Evolutionary conservation across 1,140 invertebrate genomes (phyloP), one percentile per base, ranked within the genome.

Genomic region (Dufourea novaeangliae): DNA sequence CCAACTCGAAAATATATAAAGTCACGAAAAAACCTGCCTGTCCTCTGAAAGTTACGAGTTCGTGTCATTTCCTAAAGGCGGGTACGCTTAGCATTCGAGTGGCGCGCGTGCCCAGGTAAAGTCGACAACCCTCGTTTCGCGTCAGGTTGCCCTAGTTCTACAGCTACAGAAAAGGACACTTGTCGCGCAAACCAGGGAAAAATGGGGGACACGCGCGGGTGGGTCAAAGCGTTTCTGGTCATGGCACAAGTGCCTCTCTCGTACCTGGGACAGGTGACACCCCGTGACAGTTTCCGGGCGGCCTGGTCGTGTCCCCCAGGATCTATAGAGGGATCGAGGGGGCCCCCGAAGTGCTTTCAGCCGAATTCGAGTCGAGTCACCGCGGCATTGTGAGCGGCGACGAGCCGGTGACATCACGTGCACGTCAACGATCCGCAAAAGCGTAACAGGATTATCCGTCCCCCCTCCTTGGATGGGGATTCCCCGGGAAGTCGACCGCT

Each of bases 391-490:
- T 34, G 22, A 61, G 22, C 39, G 46, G 0, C 41, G 41, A 17
- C 34, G 66, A 54, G 14, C 14, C 63, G 69, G 80, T 86, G 85
- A 86, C 85, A 86, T 84, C 84, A 70, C 37, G 76, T 62, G 70
- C 64, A 67, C 76, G 73, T 86, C 84, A 76, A 78, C 68, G 78
- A 80, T 86, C 69, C 78, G 72, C 79, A 84, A 86, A 81, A 77
- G 59, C 81, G 69, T 86, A 86, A 86, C 71, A 74, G 85, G 84
- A 86, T 86, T 86, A 86, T 78, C 78, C 66, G n/a, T n/a, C n/a
- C n/a, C n/a, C n/a, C n/a, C n/a, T n/a, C n/a, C n/a, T n/a, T 6
- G 14, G 44, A 17, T 0, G 64, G 68, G 57, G 46, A 74, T 41
- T 20, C 44, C 41, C 39, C 25, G 11, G 73, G 56, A 75, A 86